Evolutionary conservation across 2,888 invertebrate species (phyloP), one percentile per base, ranked within the genome.

Genomic region (Gandaritis pyraliata): DNA sequence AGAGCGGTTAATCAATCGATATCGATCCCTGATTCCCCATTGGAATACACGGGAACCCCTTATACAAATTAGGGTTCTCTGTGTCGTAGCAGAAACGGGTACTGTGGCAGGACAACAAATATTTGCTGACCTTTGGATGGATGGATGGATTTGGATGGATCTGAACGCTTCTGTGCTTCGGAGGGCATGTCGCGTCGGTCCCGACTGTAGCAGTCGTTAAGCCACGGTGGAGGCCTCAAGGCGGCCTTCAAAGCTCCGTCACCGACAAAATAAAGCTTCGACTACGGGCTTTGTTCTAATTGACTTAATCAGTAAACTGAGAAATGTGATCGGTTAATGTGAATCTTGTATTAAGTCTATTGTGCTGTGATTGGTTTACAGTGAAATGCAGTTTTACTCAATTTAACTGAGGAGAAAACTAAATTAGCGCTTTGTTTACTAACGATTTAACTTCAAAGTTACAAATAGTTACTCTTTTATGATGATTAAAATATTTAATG

Each of bases 1-100:
- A 86, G 76, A 64, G 75, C 69, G 78, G 74, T 77, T 82, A 80
- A 81, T 82, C 80, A 49, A 43, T 23, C 18, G 45, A 51, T 18
- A n/a, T 29, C 39, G 13, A 15, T 15, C 33, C 33, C 33, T 11
- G 33, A 33, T 11, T 33, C 8, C 33, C 33, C 33, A 33, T 1
- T 33, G 6, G 36, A 11, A 13, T 16, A 16, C 10, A 16, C 38
- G 10, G 36, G 41, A 48, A 48, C 47, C 36, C 61, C 29, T 16
- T 5, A 16, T 45, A 57, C 11, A 43, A 10, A 43, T 6, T 16
- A 16, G 43, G 43, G 43, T 43, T 16, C 41, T 15, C 43, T 16
- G 10, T 16, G 10, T 1, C 16, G 11, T 16, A 11, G 10, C 33
- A 33, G 33, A 33, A 33, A 33, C 33, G 33, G 33, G 4, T 33